These are phyloP conservation scores for Physeter macrocephalus DNA, from an alignment of 2,113 vertebrate species.

Conservation along the genomic window DNA sequence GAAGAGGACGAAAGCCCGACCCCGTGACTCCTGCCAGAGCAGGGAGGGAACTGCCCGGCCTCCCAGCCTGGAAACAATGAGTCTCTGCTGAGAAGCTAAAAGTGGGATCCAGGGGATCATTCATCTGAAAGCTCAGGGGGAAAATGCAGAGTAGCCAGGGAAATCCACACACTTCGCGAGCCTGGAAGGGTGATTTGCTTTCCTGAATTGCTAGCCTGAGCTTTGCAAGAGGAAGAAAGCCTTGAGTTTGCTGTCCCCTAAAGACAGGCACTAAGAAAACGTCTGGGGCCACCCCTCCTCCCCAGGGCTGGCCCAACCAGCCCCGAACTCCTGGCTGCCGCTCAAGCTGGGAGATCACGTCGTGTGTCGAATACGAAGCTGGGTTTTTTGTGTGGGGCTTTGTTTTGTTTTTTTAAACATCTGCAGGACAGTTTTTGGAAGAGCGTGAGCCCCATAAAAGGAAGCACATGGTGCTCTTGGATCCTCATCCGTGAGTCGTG, in stretches of 20 bases:
- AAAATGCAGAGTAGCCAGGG: neutral
- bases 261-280: neutral
- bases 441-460: neutral
- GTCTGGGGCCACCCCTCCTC: neutral
- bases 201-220: neutral
- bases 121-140: neutral
- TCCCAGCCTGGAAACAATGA: neutral
- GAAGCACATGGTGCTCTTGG: neutral
- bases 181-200: neutral
- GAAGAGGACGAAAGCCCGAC: neutral
- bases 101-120: neutral
- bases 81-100: constrained; percentile 8
- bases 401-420: neutral
- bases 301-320: neutral
- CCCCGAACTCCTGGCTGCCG: neutral
- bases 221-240: constrained; percentile 45
- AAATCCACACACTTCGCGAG: neutral
- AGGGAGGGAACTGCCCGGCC: neutral
- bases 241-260: constrained; percentile 21
- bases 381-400: neutral
- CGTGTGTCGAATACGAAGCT: neutral
- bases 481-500: neutral
- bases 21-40: neutral
- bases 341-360: neutral
- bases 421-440: neutral